Base-by-base conservation (phyloP, 2,113 vertebrate genomes). In the Trochalopteron elliotii region DNA sequence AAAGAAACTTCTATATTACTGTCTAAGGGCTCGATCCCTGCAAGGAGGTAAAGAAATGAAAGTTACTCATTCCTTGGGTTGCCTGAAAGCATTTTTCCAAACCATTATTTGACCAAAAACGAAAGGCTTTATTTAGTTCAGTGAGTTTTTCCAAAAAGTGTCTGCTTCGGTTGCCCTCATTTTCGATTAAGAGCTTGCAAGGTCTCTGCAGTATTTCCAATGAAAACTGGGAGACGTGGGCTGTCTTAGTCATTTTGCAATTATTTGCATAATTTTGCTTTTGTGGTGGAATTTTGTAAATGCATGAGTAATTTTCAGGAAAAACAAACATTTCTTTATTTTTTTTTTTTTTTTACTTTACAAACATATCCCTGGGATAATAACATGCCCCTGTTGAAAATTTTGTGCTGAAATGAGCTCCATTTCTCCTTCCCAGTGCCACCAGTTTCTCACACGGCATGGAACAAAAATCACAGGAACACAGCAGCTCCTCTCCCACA, bases 231-330 rank as follows among this genome's bases (percentile, higher is more conserved):
- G 50, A 71, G 28, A 37, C 40, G 44, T 70, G 71, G 14, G 12
- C 27, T 89, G 52, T 83, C 61, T 71, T 24, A 74, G 45, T 45
- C 7, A 92, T 5, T 55, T 52, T 80, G 42, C 16, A 28, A 16
- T 16, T 75, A 87, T 75, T 69, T 37, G 20, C 69, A 56, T 50
- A 13, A 61, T 77, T 94, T 89, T 59, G 14, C 47, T 56, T 83
- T 57, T 77, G 42, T 50, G 64, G 59, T 9, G 15, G 10, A 49
- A 22, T 9, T 65, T 69, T 57, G 55, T 69, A 83, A 91, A 89
- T 3, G 45, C 31, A 30, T 65, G 55, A 89, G 50, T 70, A 87
- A 96, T 67, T 89, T 92, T 83, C 42, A 83, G 50, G 64, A 89
- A 95, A 90, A 90, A 70, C 64, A 83, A 95, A 61, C 30, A 23